phyloP scores from a whole-genome alignment of 2,113 vertebrate genomes.

The Heptranchias perlo region DNA sequence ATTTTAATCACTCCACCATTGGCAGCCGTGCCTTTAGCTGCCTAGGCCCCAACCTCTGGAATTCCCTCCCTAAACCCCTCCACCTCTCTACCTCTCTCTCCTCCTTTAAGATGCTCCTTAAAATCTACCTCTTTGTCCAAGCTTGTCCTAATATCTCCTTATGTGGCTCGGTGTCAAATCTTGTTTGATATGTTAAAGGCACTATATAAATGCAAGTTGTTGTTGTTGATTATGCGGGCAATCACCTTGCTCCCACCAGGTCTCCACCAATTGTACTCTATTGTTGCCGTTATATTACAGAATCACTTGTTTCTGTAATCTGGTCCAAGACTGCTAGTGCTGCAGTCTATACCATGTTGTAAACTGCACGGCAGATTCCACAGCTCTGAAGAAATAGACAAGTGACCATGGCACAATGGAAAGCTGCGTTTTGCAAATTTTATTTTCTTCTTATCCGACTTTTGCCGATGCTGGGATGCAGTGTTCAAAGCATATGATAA shows the following conservation, averaged over 20 bases:
- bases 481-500: background rate
- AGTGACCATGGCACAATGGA: background rate
- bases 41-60: background rate
- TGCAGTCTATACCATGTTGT: background rate
- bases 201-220: background rate
- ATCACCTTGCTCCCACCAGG: background rate
- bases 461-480: background rate
- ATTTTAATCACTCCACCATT: background rate
- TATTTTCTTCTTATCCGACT: background rate
- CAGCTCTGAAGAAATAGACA: background rate
- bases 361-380: background rate
- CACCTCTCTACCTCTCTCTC: background rate
- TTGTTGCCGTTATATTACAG: background rate
- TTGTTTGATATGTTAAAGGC: background rate
- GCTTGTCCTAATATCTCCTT: background rate
- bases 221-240: background rate
- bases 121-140: background rate
- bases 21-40: background rate
- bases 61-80: background rate
- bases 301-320: background rate
- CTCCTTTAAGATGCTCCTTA: background rate
- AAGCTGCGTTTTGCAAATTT: background rate
- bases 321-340: background rate
- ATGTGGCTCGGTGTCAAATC: background rate
- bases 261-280: background rate